Evolutionary conservation across 2,888 invertebrate genomes (phyloP), one percentile per base, ranked within the genome.

Genomic region (Seira musarum): DNA sequence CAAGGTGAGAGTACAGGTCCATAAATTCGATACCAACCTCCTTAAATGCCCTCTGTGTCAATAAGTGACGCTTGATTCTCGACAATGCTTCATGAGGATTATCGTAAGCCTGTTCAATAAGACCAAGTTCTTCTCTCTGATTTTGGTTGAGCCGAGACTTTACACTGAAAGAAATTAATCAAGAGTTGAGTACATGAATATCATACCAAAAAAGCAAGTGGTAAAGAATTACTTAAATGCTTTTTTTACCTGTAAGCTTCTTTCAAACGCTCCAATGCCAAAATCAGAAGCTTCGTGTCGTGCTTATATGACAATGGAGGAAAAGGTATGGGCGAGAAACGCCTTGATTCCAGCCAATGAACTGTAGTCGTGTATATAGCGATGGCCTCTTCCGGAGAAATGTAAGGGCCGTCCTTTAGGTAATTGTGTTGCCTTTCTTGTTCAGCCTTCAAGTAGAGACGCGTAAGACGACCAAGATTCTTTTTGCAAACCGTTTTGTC

Each of bases 401-500:
- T 98, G 90, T 99, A 99, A 0, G 99, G 99, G 69, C 99, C 99
- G 89, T 99, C 99, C 91, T 99, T 99, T 87, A 99, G 90, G 89
- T 99, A 99, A 90, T 99, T 99, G 89, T 99, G 99, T 88, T 99
- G 99, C 6, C 99, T 91, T 89, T 99, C 99, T 89, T 99, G 99
- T 89, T 99, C 99, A 0, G 99, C 91, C 90, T 99, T 99, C 82
- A 99, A 91, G 89, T 99, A 99, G 25, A 99, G 91, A 81, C 99
- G 91, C 0, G 99, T 99, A 68, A 99, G 91, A n/a, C 99, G 92
- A 0, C 99, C 99, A 85, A 99, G 92, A 90, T 99, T 99, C 91
- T 99, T 99, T 90, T 99, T 99, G 89, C 99, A 99, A 0, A 99
- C 99, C 0, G 99, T 99, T 90, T 99, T 99, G 89, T 99, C 99